phyloP scores from a whole-genome alignment of 2,888 invertebrate genomes.

The Meta bourneti region DNA sequence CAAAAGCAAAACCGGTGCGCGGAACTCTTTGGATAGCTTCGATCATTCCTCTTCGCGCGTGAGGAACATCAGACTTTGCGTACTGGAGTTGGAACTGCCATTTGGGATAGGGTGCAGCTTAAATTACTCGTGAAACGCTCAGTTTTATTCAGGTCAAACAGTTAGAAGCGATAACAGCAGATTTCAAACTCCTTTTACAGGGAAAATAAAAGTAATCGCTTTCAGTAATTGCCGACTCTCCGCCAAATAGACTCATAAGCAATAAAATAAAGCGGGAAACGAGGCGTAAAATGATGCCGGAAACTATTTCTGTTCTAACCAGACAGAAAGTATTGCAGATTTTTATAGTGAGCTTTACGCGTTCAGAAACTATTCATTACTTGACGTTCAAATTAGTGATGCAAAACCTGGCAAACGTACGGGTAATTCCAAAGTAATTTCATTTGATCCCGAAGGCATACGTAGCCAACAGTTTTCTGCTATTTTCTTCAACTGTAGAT shows the following conservation, averaged over 20 bases:
- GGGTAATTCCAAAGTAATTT: no score
- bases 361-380: no score
- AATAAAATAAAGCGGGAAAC: conserved; percentile 22
- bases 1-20: no score
- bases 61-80: no score
- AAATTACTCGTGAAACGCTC: conserved; percentile 19
- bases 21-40: no score
- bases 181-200: conserved; percentile 1
- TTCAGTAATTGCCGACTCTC: conserved; percentile 25
- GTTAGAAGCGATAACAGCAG: conserved; percentile 13
- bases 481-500: no score
- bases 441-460: no score
- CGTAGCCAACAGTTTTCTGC: no score
- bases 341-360: no score
- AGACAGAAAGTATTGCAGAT: background rate
- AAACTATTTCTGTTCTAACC: conserved; percentile 27
- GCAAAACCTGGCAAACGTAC: no score
- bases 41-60: no score
- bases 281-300: conserved; percentile 23
- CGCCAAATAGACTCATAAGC: conserved; percentile 23
- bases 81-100: conserved; percentile 5
- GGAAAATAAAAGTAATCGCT: conserved; percentile 31
- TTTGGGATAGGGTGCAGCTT: conserved; percentile 16
- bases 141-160: conserved; percentile 29
- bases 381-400: no score